Evolutionary conservation across 2,888 invertebrate species (phyloP).

Genomic region (Hylaea fasciaria): DNA sequence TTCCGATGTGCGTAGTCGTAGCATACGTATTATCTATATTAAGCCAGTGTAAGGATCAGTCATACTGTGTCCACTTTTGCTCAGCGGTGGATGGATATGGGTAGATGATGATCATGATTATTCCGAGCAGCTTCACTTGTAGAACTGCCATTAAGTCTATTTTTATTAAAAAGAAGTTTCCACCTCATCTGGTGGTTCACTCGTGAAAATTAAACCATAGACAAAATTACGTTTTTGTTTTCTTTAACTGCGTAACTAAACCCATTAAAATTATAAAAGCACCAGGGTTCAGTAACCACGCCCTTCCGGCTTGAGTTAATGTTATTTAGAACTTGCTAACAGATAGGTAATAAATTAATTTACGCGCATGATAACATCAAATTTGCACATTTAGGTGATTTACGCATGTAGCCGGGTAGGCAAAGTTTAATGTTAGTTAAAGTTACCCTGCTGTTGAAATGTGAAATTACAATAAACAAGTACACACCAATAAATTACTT

Average conservation of each 20-base stretch:
- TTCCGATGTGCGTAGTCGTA: no score
- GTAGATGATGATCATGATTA: no score
- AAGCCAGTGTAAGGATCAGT: neutral
- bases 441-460: neutral
- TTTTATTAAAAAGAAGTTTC: no score
- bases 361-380: conserved; percentile 10
- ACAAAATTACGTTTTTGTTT: conserved; percentile 24
- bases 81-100: no score
- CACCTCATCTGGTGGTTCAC: neutral
- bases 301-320: conserved; percentile 19
- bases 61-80: no score
- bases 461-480: no score
- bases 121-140: no score
- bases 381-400: neutral
- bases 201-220: conserved; percentile 2
- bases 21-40: no score
- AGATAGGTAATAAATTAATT: conserved; percentile 21
- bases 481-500: no score
- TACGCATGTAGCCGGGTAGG: neutral
- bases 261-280: conserved; percentile 30
- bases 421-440: conserved; percentile 1
- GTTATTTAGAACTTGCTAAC: conserved; percentile 28
- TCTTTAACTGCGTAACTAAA: conserved; percentile 29
- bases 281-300: conserved; percentile 8
- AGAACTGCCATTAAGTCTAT: no score